Percentiles rank a stretch among this genome's conserved stretches.
Evolutionary conservation across 2,797 vertebrate genomes (phyloP).

Genomic region (Sparidentex hasta): DNA sequence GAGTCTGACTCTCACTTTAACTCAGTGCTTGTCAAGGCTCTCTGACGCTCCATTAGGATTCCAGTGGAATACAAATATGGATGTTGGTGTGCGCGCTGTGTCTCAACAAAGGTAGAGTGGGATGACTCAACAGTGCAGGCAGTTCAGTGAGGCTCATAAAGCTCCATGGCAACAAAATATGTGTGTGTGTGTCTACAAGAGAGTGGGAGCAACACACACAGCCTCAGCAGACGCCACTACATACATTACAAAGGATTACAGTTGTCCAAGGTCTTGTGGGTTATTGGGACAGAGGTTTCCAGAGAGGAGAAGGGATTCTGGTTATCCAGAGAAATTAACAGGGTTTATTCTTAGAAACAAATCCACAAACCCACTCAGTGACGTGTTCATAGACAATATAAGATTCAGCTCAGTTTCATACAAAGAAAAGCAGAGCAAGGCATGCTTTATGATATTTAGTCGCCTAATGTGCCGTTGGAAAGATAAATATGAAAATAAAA

Average conservation of each 20-base stretch:
- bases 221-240: constrained; percentile 48
- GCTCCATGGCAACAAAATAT: constrained; percentile 56
- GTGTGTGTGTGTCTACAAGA: constrained; percentile 7
- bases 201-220: constrained; percentile 4
- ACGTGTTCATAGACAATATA: constrained; percentile 23
- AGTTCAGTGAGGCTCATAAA: constrained; percentile 38
- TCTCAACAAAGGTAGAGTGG: constrained; percentile 33
- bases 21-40: constrained; percentile 55
- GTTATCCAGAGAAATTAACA: constrained; percentile 42
- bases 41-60: constrained; percentile 52
- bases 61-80: constrained; percentile 65
- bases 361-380: constrained; percentile 16
- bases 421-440: background rate
- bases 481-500: background rate
- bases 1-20: constrained; percentile 59
- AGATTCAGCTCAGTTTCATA: constrained; percentile 4
- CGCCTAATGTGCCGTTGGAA: background rate
- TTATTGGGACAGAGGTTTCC: constrained; percentile 63
- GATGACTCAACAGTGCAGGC: constrained; percentile 42
- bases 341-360: constrained; percentile 20
- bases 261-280: constrained; percentile 49
- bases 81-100: constrained; percentile 33
- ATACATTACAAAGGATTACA: constrained; percentile 63
- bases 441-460: background rate
- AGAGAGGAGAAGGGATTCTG: constrained; percentile 43